Conservation (phyloP, 2,797 vertebrate genomes). For the Leontocebus nigricollis region DNA sequence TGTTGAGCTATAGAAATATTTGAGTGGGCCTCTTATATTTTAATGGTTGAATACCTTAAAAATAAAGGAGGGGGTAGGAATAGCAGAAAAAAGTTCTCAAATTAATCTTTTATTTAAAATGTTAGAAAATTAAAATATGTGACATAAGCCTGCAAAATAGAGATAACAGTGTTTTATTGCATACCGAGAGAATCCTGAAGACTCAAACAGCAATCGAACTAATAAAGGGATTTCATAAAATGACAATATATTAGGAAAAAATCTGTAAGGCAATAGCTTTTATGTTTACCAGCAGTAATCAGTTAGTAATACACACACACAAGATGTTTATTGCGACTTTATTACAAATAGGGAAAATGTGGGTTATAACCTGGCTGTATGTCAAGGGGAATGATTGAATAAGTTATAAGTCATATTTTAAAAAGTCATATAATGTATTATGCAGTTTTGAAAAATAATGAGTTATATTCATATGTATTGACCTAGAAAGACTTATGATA, state of each 20-base stretch:
- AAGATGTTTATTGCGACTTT: background rate
- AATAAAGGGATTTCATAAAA: background rate
- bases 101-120: slow-evolving; percentile 15
- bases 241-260: background rate
- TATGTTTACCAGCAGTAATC: background rate
- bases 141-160: background rate
- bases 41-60: background rate
- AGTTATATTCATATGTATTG: background rate
- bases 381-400: background rate
- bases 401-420: background rate
- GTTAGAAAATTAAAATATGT: slow-evolving; percentile 16
- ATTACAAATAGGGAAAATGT: background rate
- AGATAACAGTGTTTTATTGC: background rate
- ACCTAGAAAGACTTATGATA: background rate
- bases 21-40: background rate
- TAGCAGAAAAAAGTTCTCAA: background rate
- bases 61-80: background rate
- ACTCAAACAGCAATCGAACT: slow-evolving; percentile 11
- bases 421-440: background rate
- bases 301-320: background rate
- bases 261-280: background rate
- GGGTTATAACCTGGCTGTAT: background rate
- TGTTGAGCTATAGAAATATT: slow-evolving; percentile 18
- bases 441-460: background rate
- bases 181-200: background rate